These are phyloP conservation scores for Poecile montanus DNA, from an alignment of 2,797 vertebrate species.

Conservation along the genomic window DNA sequence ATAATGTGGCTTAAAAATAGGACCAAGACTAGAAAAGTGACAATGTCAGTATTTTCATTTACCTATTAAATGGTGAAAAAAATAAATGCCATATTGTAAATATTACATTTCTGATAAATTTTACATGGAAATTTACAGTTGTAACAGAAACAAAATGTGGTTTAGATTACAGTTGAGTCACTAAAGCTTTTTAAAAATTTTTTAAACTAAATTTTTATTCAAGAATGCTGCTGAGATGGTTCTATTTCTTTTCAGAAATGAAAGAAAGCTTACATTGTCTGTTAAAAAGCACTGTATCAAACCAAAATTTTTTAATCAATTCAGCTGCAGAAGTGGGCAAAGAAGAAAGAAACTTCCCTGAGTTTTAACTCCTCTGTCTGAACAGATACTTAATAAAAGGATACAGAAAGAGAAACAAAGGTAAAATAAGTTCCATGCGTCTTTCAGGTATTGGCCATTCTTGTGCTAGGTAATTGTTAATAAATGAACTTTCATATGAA, in stretches of 20 bases:
- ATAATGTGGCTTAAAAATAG: neutral
- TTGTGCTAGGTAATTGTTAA: neutral
- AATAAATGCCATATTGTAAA: neutral
- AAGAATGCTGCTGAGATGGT: neutral
- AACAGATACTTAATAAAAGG: neutral
- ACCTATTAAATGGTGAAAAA: neutral
- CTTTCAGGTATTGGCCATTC: neutral
- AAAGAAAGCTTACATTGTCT: neutral
- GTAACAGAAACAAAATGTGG: neutral
- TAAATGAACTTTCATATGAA: neutral
- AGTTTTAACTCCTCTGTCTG: neutral
- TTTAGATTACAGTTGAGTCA: neutral
- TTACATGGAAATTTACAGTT: neutral
- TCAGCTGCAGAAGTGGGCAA: neutral
- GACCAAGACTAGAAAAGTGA: neutral
- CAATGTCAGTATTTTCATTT: neutral
- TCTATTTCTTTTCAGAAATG: neutral
- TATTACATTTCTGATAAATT: neutral
- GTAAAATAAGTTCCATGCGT: neutral
- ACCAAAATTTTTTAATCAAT: neutral
- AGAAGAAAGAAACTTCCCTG: neutral
- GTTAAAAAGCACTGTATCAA: neutral
- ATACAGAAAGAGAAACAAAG: rapidly evolving
- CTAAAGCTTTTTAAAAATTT: neutral
- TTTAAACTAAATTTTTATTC: neutral